These are phyloP conservation scores for Hirtodrosophila confusa DNA, from an alignment of 2,888 invertebrate genomes.

Conservation along the genomic window DNA sequence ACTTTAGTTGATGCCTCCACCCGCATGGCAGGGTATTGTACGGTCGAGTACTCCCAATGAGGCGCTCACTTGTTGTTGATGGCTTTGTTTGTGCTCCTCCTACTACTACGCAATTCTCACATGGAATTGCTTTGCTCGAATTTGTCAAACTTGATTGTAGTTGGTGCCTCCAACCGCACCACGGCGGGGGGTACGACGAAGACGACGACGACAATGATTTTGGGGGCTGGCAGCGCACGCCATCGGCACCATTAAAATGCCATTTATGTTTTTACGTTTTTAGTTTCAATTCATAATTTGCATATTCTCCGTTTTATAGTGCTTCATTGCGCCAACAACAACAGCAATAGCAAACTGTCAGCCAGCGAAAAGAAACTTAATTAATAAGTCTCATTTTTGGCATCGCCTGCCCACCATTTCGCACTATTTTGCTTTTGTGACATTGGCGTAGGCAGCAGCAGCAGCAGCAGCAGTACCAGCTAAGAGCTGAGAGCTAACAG, in stretches of 20 bases:
- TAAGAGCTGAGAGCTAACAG: slow-evolving; percentile 8
- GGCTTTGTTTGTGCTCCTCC: slow-evolving; percentile 40
- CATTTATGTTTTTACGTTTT: slow-evolving; percentile 58
- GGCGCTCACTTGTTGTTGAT: slow-evolving; percentile 3
- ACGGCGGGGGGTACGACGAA: not conserved
- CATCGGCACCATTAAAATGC: slow-evolving; percentile 69
- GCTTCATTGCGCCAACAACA: slow-evolving; percentile 34
- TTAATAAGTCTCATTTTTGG: slow-evolving; percentile 74
- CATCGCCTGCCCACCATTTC: slow-evolving; percentile 69
- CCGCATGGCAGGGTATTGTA: slow-evolving; percentile 10
- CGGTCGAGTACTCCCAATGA: not conserved
- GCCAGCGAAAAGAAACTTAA: slow-evolving; percentile 64
- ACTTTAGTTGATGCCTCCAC: too few relatives aligned
- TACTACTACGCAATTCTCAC: slow-evolving; percentile 49
- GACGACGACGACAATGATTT: slow-evolving; percentile 12
- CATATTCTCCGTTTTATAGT: slow-evolving; percentile 60
- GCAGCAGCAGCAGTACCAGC: slow-evolving; percentile 13
- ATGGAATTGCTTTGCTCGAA: slow-evolving; percentile 38
- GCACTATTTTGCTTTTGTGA: slow-evolving; percentile 71
- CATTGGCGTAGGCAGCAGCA: slow-evolving; percentile 70
- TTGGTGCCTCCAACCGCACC: slow-evolving; percentile 9
- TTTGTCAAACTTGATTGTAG: slow-evolving; percentile 55
- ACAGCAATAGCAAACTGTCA: slow-evolving; percentile 35
- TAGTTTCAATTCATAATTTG: slow-evolving; percentile 63
- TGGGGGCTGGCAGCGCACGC: slow-evolving; percentile 53